Percentiles rank a stretch among this genome's conserved stretches.
Conservation (phyloP, 2,113 vertebrate species). For the Pandion haliaetus region DNA sequence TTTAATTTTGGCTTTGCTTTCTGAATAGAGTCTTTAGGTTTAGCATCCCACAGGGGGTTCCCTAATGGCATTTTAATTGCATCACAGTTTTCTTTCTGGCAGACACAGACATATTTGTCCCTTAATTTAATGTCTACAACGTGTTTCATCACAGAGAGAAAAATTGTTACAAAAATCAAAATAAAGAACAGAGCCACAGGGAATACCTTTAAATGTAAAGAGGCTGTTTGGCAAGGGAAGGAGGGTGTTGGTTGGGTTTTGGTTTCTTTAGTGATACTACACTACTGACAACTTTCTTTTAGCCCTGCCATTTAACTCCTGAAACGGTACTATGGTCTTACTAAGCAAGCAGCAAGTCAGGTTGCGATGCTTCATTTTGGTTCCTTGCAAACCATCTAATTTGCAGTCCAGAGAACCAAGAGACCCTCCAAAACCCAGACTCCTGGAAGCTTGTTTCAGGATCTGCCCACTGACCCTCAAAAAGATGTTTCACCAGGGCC, state of each 20-base stretch:
- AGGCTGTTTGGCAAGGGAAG: slow-evolving; percentile 10
- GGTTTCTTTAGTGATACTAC: background rate
- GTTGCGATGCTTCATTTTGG: background rate
- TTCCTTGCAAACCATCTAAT: background rate
- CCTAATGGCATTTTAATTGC: slow-evolving; percentile 68
- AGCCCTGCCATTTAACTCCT: background rate
- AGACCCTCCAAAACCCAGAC: background rate
- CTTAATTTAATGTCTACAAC: slow-evolving; percentile 64
- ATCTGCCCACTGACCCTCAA: background rate
- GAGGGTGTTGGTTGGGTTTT: background rate
- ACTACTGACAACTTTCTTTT: background rate
- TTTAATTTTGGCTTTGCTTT: slow-evolving; percentile 59
- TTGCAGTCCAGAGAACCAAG: background rate
- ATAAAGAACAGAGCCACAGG: background rate
- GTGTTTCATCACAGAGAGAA: slow-evolving; percentile 64
- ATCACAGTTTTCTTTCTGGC: slow-evolving; percentile 60
- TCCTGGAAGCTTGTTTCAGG: background rate
- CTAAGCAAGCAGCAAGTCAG: background rate
- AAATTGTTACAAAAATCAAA: slow-evolving; percentile 51
- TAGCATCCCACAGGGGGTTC: slow-evolving; percentile 46
- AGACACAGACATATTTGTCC: slow-evolving; percentile 57
- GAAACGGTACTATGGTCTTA: background rate
- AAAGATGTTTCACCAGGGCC: background rate
- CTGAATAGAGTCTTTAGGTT: slow-evolving; percentile 63
- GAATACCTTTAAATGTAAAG: slow-evolving; percentile 41